Percentiles rank a stretch among this genome's conserved stretches.
These are phyloP conservation scores for Pardalotus punctatus DNA, from an alignment of 2,113 vertebrate genomes.

Conservation along the genomic window DNA sequence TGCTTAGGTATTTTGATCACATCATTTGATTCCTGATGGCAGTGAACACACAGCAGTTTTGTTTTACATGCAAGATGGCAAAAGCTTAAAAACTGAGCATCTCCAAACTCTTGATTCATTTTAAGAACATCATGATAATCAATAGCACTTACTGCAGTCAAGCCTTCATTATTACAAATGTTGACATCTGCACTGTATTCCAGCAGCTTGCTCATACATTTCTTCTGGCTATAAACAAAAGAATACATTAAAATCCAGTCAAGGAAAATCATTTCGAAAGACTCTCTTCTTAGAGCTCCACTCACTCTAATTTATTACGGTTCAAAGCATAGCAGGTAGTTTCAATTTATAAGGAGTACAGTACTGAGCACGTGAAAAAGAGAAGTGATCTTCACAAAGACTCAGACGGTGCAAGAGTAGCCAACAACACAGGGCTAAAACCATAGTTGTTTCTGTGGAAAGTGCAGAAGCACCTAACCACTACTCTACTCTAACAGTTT, in stretches of 20 bases:
- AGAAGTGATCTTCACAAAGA: not conserved
- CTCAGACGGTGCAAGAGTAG: not conserved
- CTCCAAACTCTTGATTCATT: not conserved
- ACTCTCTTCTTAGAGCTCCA: not conserved
- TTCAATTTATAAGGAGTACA: not conserved
- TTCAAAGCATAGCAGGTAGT: not conserved
- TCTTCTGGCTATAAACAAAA: conserved; percentile 88
- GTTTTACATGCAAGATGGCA: not conserved
- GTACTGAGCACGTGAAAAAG: not conserved
- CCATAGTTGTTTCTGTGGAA: not conserved
- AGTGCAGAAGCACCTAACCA: not conserved
- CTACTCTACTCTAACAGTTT: not conserved
- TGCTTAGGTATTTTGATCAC: not conserved
- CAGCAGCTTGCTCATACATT: conserved; percentile 95
- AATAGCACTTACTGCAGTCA: conserved; percentile 91
- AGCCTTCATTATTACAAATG: conserved; percentile 98
- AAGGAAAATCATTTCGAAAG: not conserved
- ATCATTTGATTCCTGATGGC: not conserved
- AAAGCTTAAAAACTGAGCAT: not conserved
- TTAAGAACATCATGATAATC: not conserved
- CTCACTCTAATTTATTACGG: not conserved
- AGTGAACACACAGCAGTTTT: not conserved
- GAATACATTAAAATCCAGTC: not conserved
- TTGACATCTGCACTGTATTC: conserved; percentile 97
- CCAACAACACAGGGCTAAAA: not conserved